A percentile compares a stretch with the other conserved stretches of the same genome.
These are phyloP conservation scores for Siniperca obscura DNA, from an alignment of 2,797 vertebrate genomes.

Conservation along the genomic window DNA sequence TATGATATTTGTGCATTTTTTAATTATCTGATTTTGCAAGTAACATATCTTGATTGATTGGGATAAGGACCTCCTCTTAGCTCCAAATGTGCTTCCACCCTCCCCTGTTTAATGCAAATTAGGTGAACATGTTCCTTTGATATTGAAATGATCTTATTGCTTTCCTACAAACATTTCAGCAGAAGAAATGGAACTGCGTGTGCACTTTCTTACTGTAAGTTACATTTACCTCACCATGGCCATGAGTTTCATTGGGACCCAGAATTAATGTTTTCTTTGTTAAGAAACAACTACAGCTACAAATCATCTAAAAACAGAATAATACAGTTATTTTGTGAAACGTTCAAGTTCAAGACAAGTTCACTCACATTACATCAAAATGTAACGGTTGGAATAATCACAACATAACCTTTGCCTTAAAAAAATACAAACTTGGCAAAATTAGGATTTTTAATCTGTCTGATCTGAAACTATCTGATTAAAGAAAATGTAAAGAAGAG, in stretches of 20 bases:
- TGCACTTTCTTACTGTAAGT: conserved; percentile 55
- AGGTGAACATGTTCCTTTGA: conserved; percentile 79
- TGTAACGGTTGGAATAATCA: background rate
- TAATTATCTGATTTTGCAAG: conserved; percentile 74
- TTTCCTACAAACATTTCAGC: conserved; percentile 74
- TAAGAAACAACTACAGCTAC: conserved; percentile 27
- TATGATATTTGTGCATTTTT: conserved; percentile 74
- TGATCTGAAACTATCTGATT: background rate
- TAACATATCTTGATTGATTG: conserved; percentile 79
- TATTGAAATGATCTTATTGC: conserved; percentile 82
- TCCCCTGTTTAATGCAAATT: conserved; percentile 80
- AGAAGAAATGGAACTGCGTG: conserved; percentile 51
- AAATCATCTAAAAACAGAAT: conserved; percentile 25
- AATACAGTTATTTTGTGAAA: background rate
- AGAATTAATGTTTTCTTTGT: conserved; percentile 35
- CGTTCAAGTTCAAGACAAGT: background rate
- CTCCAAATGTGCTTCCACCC: conserved; percentile 65
- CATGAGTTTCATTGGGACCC: conserved; percentile 25
- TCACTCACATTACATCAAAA: background rate
- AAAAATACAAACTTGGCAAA: background rate
- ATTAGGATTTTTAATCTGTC: background rate
- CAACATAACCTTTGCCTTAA: background rate
- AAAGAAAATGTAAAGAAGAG: background rate
- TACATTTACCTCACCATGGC: conserved; percentile 32
- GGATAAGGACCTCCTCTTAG: conserved; percentile 77